Evolutionary conservation across 1,140 invertebrate genomes (phyloP).

Genomic region (Lepeophtheirus salmonis): DNA sequence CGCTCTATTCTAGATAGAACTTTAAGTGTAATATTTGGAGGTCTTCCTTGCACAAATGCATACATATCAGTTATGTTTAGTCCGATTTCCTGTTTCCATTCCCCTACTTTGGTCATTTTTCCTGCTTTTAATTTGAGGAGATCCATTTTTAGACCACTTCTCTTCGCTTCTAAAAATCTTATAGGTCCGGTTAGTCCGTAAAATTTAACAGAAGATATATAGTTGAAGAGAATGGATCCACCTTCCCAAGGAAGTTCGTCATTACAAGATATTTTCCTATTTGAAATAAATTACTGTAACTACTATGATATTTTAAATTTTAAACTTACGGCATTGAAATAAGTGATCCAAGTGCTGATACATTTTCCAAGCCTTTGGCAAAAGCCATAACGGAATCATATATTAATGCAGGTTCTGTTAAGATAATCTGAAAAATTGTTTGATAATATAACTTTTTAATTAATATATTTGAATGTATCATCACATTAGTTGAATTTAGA

Average conservation of each 20-base stretch:
- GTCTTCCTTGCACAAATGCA: constrained; percentile 61
- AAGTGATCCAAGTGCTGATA: background rate
- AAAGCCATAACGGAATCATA: constrained; percentile 59
- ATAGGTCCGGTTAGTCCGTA: constrained; percentile 70
- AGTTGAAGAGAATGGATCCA: constrained; percentile 58
- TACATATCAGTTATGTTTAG: constrained; percentile 62
- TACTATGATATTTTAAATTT: constrained; percentile 25
- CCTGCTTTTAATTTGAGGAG: constrained; percentile 55
- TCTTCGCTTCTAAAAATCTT: constrained; percentile 55
- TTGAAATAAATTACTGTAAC: constrained; percentile 40
- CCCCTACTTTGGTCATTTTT: constrained; percentile 48
- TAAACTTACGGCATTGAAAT: background rate
- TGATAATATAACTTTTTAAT: background rate
- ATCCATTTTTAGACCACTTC: constrained; percentile 64
- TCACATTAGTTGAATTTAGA: constrained; percentile 37
- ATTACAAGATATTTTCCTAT: constrained; percentile 49
- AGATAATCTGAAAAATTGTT: constrained; percentile 8
- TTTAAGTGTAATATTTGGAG: constrained; percentile 65
- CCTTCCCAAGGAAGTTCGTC: constrained; percentile 49
- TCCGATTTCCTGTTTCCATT: constrained; percentile 50
- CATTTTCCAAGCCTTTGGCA: constrained; percentile 40
- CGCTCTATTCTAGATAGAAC: constrained; percentile 47
- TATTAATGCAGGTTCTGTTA: constrained; percentile 41
- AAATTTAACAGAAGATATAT: constrained; percentile 50
- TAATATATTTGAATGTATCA: background rate